Evolutionary conservation across 2,113 vertebrate species (phyloP).

Genomic region (Clarias batrachus): DNA sequence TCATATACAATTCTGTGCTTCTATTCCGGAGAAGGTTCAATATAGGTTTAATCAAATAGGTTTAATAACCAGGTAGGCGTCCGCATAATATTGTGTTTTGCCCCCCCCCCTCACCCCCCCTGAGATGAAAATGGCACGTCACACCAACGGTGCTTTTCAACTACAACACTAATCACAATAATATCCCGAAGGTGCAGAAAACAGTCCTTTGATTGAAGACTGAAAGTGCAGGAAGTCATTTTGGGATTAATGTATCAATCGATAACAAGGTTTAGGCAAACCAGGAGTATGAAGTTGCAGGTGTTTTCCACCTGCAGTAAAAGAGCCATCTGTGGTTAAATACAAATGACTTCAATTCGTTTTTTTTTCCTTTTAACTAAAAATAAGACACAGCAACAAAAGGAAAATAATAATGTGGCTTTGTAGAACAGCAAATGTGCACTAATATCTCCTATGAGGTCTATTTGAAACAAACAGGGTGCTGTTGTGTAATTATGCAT

Average conservation of each 20-base stretch:
- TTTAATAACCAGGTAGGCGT: no score
- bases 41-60: no score
- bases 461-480: not conserved
- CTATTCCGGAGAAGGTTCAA: no score
- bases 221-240: not conserved
- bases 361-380: not conserved
- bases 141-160: slow-evolving; percentile 31
- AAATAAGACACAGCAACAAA: not conserved
- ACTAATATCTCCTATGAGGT: not conserved
- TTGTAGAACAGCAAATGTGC: not conserved
- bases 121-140: no score
- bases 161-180: slow-evolving; percentile 15
- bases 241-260: slow-evolving; percentile 2
- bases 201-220: not conserved
- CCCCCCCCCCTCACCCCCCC: no score
- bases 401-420: slow-evolving; percentile 2
- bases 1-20: no score
- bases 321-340: not conserved
- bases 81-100: not conserved
- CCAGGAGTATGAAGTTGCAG: not conserved
- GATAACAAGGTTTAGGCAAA: slow-evolving; percentile 11
- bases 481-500: not conserved
- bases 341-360: not conserved
- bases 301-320: not conserved
- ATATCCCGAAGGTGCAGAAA: slow-evolving; percentile 33